These are phyloP conservation scores for Scophthalmus maximus DNA, from an alignment of 2,113 vertebrate species.

Conservation along the genomic window DNA sequence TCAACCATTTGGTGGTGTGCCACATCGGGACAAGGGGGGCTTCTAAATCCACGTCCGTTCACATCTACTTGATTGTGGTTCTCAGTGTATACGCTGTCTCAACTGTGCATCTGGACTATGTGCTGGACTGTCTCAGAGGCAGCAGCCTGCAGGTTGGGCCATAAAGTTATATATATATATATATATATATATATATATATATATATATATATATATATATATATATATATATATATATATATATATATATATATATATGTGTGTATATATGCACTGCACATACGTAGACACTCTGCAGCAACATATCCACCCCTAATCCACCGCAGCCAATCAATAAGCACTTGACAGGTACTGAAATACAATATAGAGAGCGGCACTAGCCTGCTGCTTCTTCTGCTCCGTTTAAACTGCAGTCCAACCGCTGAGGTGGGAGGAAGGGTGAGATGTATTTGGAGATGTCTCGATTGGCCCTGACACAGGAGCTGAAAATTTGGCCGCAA, in stretches of 20 bases:
- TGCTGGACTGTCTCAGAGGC: no score
- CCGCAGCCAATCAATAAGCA: slow-evolving; percentile 74
- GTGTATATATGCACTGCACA: slow-evolving; percentile 1
- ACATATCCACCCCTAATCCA: slow-evolving; percentile 61
- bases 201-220: no score
- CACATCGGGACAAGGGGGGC: not conserved
- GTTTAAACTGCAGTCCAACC: slow-evolving; percentile 67
- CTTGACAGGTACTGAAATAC: slow-evolving; percentile 76
- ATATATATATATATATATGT: not conserved
- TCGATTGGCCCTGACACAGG: slow-evolving; percentile 33
- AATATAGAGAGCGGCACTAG: slow-evolving; percentile 59
- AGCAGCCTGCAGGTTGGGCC: no score
- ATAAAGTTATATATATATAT: no score
- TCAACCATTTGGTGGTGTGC: not conserved
- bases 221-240: no score
- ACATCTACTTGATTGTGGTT: no score
- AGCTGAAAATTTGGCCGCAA: slow-evolving; percentile 5
- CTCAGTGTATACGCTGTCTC: no score
- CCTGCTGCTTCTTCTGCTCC: slow-evolving; percentile 59
- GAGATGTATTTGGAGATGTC: slow-evolving; percentile 40
- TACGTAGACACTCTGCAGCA: slow-evolving; percentile 38
- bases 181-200: no score
- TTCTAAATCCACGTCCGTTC: no score
- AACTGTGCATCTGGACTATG: no score
- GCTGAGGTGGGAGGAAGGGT: slow-evolving; percentile 14